A percentile compares a stretch with the other conserved stretches of the same genome.
Evolutionary conservation across 2,113 vertebrate species (phyloP).

Genomic region (Otocyon megalotis): DNA sequence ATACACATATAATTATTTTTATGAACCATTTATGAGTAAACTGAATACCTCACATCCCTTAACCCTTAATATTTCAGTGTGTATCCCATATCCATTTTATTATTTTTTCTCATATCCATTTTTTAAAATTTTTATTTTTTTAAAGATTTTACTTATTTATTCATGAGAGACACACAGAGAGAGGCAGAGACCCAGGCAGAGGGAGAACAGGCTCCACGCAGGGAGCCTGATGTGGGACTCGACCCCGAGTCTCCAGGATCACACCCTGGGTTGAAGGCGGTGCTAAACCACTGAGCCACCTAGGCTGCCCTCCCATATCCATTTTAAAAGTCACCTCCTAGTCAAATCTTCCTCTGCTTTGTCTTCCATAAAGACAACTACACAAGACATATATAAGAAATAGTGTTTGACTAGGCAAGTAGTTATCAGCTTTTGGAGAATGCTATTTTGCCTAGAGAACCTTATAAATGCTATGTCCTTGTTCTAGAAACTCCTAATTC

Average conservation of each 20-base stretch:
- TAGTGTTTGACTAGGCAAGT: not conserved
- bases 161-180: no score
- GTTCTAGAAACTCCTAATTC: not conserved
- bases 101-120: no score
- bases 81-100: not conserved
- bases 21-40: not conserved
- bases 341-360: conserved; percentile 23
- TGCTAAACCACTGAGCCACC: no score
- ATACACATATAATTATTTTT: not conserved
- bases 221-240: no score
- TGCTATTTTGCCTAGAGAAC: not conserved
- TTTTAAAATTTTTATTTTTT: no score
- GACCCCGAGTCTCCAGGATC: no score
- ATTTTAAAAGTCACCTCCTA: not conserved
- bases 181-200: no score
- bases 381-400: not conserved
- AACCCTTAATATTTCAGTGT: not conserved
- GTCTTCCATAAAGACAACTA: not conserved
- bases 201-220: no score
- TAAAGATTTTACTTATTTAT: no score
- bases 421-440: not conserved
- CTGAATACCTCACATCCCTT: not conserved
- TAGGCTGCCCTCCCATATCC: not conserved
- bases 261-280: no score
- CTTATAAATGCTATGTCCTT: no score